These are phyloP conservation scores for Strigamia transsilvanica DNA, from an alignment of 2,888 invertebrate genomes.

Conservation along the genomic window DNA sequence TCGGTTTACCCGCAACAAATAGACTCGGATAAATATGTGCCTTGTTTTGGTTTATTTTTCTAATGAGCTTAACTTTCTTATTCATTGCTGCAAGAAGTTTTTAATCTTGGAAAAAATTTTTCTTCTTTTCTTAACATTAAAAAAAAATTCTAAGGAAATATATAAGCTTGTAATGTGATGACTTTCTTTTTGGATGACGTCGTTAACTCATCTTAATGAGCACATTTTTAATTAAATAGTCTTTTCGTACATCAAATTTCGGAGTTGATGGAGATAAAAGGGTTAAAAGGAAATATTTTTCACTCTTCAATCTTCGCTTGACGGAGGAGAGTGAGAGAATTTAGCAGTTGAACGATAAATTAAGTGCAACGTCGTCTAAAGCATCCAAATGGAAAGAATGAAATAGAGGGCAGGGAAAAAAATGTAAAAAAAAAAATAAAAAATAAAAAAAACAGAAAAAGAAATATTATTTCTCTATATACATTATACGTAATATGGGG, in stretches of 20 bases:
- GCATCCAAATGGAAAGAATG: constrained; percentile 49
- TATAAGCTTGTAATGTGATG: constrained; percentile 16
- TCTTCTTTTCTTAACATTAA: neutral
- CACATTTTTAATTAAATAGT: constrained; percentile 26
- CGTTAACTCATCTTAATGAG: constrained; percentile 30
- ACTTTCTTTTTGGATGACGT: neutral
- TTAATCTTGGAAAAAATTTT: neutral
- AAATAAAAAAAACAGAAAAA: constrained; percentile 23
- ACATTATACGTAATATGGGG: constrained; percentile 40
- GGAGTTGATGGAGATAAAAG: constrained; percentile 33
- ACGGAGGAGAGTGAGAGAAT: neutral
- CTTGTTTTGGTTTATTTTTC: too few species aligned
- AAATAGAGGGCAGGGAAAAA: neutral
- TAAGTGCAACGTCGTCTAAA: constrained; percentile 45
- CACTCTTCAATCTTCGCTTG: constrained; percentile 1
- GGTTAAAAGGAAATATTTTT: constrained; percentile 39
- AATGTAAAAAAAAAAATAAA: neutral
- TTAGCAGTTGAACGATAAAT: constrained; percentile 41
- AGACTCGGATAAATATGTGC: too few species aligned
- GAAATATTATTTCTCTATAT: constrained; percentile 4
- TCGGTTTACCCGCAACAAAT: too few species aligned
- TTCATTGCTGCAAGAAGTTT: neutral
- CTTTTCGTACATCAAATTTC: constrained; percentile 26
- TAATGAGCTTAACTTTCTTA: neutral
- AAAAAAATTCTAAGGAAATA: neutral